These are phyloP conservation scores for Phataginus tricuspis DNA, from an alignment of 2,797 vertebrate genomes.

Conservation along the genomic window DNA sequence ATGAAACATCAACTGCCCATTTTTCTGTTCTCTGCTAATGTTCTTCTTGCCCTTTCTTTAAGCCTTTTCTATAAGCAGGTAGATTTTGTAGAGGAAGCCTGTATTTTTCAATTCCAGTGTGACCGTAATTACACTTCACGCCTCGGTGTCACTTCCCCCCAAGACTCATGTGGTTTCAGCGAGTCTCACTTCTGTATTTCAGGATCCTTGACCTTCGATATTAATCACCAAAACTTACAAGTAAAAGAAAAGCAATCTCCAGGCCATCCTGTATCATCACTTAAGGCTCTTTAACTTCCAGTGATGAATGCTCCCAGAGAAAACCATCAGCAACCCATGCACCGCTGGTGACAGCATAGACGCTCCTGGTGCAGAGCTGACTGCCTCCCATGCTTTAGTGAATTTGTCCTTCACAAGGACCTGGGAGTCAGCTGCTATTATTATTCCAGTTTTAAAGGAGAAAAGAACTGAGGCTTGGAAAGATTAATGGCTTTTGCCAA, in stretches of 20 bases:
- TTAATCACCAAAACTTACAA: slow-evolving; percentile 37
- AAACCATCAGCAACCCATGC: background rate
- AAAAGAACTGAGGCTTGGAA: background rate
- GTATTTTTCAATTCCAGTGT: slow-evolving; percentile 15
- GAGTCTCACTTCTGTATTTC: slow-evolving; percentile 20
- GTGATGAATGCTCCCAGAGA: background rate
- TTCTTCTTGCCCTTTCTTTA: slow-evolving; percentile 7
- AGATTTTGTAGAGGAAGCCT: background rate
- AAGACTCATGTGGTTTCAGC: background rate
- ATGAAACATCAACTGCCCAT: background rate
- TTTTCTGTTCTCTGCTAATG: background rate
- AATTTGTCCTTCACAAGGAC: background rate
- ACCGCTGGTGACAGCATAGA: background rate
- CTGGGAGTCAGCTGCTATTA: background rate
- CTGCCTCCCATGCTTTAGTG: background rate
- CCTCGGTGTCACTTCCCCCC: background rate
- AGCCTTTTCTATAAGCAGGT: background rate
- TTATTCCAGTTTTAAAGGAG: background rate
- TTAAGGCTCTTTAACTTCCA: slow-evolving; percentile 46
- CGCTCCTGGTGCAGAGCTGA: background rate
- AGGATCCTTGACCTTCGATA: slow-evolving; percentile 37
- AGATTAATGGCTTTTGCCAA: background rate
- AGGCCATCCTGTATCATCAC: background rate
- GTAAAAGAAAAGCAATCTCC: background rate
- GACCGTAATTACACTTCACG: background rate